These are phyloP conservation scores for Gallinago undulata DNA, from an alignment of 2,113 vertebrate species.

Conservation along the genomic window DNA sequence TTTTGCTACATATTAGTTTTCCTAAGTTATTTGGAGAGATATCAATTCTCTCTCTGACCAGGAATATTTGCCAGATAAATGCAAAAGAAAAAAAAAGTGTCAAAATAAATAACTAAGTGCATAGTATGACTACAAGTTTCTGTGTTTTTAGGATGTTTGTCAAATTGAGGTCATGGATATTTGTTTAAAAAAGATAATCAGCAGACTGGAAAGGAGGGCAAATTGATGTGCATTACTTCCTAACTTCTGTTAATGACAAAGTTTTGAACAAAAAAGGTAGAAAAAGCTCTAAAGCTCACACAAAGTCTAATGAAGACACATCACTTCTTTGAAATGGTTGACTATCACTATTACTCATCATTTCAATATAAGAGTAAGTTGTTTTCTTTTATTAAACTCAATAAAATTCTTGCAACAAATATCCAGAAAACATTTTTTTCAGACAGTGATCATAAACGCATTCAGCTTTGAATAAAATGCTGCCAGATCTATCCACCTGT, in stretches of 20 bases:
- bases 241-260: not conserved
- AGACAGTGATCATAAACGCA: not conserved
- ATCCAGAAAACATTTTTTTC: not conserved
- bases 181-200: not conserved
- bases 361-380: not conserved
- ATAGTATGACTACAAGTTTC: not conserved
- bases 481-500: not conserved
- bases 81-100: not conserved
- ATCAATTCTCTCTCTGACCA: not conserved
- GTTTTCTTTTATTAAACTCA: fast-evolving
- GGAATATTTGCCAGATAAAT: not conserved
- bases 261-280: not conserved
- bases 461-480: not conserved
- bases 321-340: not conserved
- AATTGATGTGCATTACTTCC: not conserved
- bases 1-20: not conserved
- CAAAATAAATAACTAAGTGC: not conserved
- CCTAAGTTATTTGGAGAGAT: not conserved
- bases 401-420: not conserved
- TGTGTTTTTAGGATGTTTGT: not conserved
- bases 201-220: not conserved
- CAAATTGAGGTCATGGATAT: not conserved
- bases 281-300: not conserved
- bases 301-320: not conserved
- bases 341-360: not conserved